phyloP scores from a whole-genome alignment of 2,113 vertebrate species.

The Osmerus mordax region DNA sequence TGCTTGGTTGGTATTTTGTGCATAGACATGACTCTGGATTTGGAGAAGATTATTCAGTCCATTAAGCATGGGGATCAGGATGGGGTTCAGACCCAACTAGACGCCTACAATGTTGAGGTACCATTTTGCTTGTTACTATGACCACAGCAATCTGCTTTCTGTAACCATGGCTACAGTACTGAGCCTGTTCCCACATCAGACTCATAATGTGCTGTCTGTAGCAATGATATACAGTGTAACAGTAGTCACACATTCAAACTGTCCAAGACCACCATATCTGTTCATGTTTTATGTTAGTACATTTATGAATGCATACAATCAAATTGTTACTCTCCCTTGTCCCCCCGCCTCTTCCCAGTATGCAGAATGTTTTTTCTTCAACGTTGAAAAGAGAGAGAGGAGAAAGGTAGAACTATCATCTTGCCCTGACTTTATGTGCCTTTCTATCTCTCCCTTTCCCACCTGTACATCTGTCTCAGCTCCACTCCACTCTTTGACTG shows the following conservation, averaged over 20 bases:
- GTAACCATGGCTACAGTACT: slow-evolving; percentile 27
- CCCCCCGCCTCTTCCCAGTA: slow-evolving; percentile 46
- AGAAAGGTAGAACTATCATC: slow-evolving; percentile 48
- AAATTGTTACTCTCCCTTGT: neutral
- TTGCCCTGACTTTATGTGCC: slow-evolving; percentile 20
- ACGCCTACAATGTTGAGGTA: slow-evolving; percentile 65
- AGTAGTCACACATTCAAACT: neutral
- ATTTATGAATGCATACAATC: neutral
- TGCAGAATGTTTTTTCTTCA: slow-evolving; percentile 70
- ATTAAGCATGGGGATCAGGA: slow-evolving; percentile 65
- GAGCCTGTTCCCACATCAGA: too few species aligned
- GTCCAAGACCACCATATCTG: neutral
- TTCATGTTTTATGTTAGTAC: neutral
- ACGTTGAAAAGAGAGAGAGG: slow-evolving; percentile 55
- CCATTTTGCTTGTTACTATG: slow-evolving; percentile 1
- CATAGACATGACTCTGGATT: slow-evolving; percentile 51
- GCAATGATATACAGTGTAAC: slow-evolving; percentile 17
- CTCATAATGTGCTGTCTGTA: slow-evolving; percentile 8
- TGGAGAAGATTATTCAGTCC: slow-evolving; percentile 60
- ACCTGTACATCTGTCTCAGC: neutral
- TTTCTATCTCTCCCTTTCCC: slow-evolving; percentile 6
- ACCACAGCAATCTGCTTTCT: slow-evolving; percentile 14
- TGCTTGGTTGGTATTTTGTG: slow-evolving; percentile 1
- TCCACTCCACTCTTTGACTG: neutral
- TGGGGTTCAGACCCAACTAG: slow-evolving; percentile 55